These are phyloP conservation scores for Mus musculus DNA, from an alignment of 2,113 vertebrate species.

Conservation along the genomic window GRCm39 chr7:113250001-113250500, in stretches of 20 bases:
- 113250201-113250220: not conserved
- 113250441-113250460: not conserved
- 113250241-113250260: conserved; percentile 30
- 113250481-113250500: not conserved
- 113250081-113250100: not conserved
- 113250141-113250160: rapidly evolving
- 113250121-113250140: no score
- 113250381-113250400: not conserved
- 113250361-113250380: not conserved
- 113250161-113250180: not conserved
- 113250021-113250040: not conserved
- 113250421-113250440: not conserved
- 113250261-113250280: not conserved
- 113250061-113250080: not conserved
- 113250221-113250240: not conserved
- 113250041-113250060: not conserved
- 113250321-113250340: not conserved
- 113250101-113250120: not conserved
- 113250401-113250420: not conserved
- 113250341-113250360: not conserved
- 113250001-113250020: not conserved
- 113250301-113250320: not conserved
- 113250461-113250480: not conserved
- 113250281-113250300: not conserved
- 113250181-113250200: no score